Conservation (phyloP, 1,140 invertebrate species). For the Sesamia nonagrioides region DNA sequence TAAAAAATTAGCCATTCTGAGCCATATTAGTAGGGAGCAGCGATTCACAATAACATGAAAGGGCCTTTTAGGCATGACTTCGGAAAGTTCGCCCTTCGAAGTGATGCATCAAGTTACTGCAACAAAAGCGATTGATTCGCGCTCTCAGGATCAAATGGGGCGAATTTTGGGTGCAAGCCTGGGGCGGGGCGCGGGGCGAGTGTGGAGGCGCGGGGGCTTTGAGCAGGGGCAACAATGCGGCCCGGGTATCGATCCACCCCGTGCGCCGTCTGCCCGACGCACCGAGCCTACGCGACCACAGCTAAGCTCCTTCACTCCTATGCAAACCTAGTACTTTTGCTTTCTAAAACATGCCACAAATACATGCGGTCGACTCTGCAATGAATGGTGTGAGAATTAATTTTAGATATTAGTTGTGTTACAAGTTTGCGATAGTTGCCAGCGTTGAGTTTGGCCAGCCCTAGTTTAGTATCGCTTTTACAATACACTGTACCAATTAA, state of each 20-base stretch:
- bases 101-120: conserved; percentile 68
- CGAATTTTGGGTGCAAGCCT: conserved; percentile 72
- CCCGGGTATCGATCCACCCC: conserved; percentile 83
- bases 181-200: conserved; percentile 51
- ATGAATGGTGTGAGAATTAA: conserved; percentile 46
- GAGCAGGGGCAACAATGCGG: conserved; percentile 79
- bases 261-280: conserved; percentile 72
- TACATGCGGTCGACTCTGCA: conserved; percentile 42
- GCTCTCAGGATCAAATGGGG: conserved; percentile 76
- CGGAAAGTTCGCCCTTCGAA: conserved; percentile 44
- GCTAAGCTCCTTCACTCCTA: conserved; percentile 66
- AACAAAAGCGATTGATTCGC: conserved; percentile 81
- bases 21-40: conserved; percentile 12
- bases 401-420: conserved; percentile 47
- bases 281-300: conserved; percentile 61
- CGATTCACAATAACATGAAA: conserved; percentile 40
- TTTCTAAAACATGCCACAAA: conserved; percentile 64
- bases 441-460: conserved; percentile 7
- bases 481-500: conserved; percentile 11
- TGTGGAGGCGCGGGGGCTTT: conserved; percentile 59
- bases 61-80: conserved; percentile 14
- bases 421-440: conserved; percentile 31
- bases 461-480: conserved; percentile 27
- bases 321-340: conserved; percentile 81
- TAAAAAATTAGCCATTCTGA: conserved; percentile 12